phyloP scores from a whole-genome alignment of 2,888 invertebrate genomes.

The Synergus japonicus region DNA sequence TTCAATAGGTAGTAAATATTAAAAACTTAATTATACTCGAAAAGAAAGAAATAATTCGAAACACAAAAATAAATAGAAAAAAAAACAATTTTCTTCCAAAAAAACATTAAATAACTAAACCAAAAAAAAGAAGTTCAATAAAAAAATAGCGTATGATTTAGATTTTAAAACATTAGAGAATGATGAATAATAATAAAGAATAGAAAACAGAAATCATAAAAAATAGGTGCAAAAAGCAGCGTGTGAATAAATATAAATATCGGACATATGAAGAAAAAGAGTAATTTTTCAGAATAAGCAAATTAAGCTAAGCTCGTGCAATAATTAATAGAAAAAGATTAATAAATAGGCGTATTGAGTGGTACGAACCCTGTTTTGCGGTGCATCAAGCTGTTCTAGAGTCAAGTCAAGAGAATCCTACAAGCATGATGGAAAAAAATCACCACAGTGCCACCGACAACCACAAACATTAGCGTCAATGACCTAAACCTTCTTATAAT shows the following conservation, averaged over 20 bases:
- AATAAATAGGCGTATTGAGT: conserved; percentile 44
- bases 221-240: background rate
- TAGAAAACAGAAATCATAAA: background rate
- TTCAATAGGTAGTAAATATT: background rate
- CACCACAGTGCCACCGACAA: conserved; percentile 68
- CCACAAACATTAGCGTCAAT: conserved; percentile 65
- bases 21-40: background rate
- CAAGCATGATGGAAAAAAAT: conserved; percentile 65
- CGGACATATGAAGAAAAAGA: background rate
- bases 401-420: conserved; percentile 76
- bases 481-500: conserved; percentile 47
- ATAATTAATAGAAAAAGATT: conserved; percentile 22
- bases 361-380: conserved; percentile 75
- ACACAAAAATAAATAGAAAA: background rate
- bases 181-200: background rate
- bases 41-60: background rate
- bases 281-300: background rate
- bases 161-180: background rate
- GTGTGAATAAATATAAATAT: background rate
- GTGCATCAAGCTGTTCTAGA: conserved; percentile 75
- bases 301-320: conserved; percentile 28
- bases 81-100: background rate
- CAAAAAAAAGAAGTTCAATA: background rate
- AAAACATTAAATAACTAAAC: background rate
- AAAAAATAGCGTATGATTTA: background rate